Evolutionary conservation across 1,140 invertebrate species (phyloP).

Genomic region (Lutraria rhynchaena): DNA sequence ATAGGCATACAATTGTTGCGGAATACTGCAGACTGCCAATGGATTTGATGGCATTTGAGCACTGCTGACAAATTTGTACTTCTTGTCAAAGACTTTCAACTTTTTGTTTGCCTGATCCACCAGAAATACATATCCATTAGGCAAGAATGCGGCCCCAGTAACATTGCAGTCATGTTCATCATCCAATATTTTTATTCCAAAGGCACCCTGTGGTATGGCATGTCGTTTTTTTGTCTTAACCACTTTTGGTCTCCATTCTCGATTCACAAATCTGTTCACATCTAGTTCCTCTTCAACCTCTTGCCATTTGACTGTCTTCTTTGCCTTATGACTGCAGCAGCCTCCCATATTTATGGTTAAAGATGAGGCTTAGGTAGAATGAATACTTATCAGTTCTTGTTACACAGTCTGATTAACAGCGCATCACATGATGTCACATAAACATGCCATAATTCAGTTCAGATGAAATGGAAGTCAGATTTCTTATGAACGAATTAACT

Average conservation of each 20-base stretch:
- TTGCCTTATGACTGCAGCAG: too few relatives aligned
- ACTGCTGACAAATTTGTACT: constrained; percentile 17
- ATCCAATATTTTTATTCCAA: constrained; percentile 29
- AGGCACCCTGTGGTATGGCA: constrained; percentile 25
- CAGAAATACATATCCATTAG: constrained; percentile 41
- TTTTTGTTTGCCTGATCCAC: constrained; percentile 47
- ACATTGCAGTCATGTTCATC: constrained; percentile 46
- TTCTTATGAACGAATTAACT: too few relatives aligned
- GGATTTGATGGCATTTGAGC: constrained; percentile 41
- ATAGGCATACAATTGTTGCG: constrained; percentile 7
- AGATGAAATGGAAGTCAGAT: too few relatives aligned
- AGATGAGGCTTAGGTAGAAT: too few relatives aligned
- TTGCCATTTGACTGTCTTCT: constrained; percentile 7
- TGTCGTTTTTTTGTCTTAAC: constrained; percentile 2
- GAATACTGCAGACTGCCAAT: background rate
- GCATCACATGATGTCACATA: too few relatives aligned
- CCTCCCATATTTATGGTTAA: too few relatives aligned
- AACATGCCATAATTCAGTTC: too few relatives aligned
- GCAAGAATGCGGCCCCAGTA: constrained; percentile 28
- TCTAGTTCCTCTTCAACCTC: constrained; percentile 21
- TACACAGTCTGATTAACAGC: too few relatives aligned
- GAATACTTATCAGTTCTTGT: too few relatives aligned
- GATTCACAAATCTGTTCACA: constrained; percentile 33
- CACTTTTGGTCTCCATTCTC: constrained; percentile 48
- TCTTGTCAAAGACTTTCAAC: constrained; percentile 46